Evolutionary conservation across 2,113 vertebrate genomes (phyloP).

Genomic region (Oreochromis tanganicae): DNA sequence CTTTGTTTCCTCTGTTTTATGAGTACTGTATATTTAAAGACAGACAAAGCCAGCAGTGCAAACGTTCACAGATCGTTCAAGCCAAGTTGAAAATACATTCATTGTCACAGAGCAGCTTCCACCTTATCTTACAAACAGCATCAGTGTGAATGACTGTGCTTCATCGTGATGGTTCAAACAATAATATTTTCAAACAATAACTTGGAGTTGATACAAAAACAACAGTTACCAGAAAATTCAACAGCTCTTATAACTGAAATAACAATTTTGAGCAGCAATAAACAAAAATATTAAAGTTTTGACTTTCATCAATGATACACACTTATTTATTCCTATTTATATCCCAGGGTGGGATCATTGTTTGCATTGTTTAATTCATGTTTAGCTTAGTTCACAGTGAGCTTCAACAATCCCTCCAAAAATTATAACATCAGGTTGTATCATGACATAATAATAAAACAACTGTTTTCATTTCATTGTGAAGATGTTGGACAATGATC

Average conservation of each 20-base stretch:
- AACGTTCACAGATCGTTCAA: rapidly evolving
- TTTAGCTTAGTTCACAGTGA: background rate
- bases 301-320: rapidly evolving
- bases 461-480: background rate
- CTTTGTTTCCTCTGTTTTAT: background rate
- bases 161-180: background rate
- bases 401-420: background rate
- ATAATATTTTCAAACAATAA: background rate
- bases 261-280: background rate
- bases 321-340: rapidly evolving
- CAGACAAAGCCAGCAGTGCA: rapidly evolving
- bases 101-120: background rate
- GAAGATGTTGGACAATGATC: rapidly evolving
- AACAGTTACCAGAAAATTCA: background rate
- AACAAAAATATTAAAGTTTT: rapidly evolving
- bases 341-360: rapidly evolving
- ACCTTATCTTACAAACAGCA: background rate
- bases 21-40: background rate
- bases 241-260: rapidly evolving
- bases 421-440: background rate
- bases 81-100: background rate
- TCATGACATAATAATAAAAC: background rate
- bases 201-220: rapidly evolving
- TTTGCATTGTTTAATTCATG: background rate
- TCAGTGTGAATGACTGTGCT: background rate